Base-by-base conservation (phyloP, 1,140 invertebrate genomes). In the Microplitis mediator region DNA sequence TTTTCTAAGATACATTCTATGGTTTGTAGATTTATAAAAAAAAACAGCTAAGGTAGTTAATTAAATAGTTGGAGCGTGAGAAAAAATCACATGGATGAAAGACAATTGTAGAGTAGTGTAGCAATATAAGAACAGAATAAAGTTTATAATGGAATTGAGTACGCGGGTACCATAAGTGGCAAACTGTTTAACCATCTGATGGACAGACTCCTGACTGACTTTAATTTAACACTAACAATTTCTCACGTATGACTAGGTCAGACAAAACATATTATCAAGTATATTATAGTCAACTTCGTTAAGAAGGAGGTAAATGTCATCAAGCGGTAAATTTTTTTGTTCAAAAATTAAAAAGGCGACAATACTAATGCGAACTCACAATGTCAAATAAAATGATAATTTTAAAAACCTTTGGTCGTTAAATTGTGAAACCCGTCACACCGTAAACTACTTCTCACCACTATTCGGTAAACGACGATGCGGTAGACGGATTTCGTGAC, bases 201-300 rank as follows among this genome's bases (percentile, higher is more conserved):
- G n/a, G 34, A 68, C 51, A 13, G 13, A 52, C 34, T 51, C 35
- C 36, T 51, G 31, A 52, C 14, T 60, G 35, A 14, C 54, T 54
- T 67, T 67, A 61, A 71, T 61, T 72, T 61, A 34, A 39, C 54
- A 69, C 34, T 13, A 71, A 74, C 34, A 63, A 71, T 74, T 74
- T 74, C 73, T 65, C 73, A 74, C 73, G 73, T 71, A 69, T 74
- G 64, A 74, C 73, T 74, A 69, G 73, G 73, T 74, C 73, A 74
- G 39, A 23, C 64, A 23, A 9, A 5, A 45, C 39, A 11, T 45
- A 45, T 45, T 45, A 45, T 45, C 8, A 45, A 45, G 39, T 9
- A 45, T 45, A 45, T 45, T 45, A 45, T 6, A 45, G 39, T 9
- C 5, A 11, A 45, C 5, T 45, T 45, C 0, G 39, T 45, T 45